These are phyloP conservation scores for Zonitis immaculata DNA, from an alignment of 2,888 invertebrate genomes.

Conservation along the genomic window DNA sequence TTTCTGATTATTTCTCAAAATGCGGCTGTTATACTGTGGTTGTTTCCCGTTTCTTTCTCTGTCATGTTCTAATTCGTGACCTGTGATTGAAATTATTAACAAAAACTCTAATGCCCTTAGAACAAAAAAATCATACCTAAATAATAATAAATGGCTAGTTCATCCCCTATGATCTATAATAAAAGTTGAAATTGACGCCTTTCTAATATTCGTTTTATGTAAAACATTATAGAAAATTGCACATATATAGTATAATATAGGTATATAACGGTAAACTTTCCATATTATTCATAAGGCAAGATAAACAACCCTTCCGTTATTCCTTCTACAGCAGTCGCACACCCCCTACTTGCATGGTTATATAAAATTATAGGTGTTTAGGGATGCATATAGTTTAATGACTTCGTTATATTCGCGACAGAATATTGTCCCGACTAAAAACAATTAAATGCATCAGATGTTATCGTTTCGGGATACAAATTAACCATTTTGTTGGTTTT, in stretches of 20 bases:
- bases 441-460: slow-evolving; percentile 33
- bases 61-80: too few relatives aligned
- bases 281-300: slow-evolving; percentile 20
- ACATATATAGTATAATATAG: not conserved
- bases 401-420: slow-evolving; percentile 32
- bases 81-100: too few relatives aligned
- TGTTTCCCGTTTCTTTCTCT: too few relatives aligned
- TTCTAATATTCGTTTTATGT: not conserved
- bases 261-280: slow-evolving; percentile 10
- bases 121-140: too few relatives aligned
- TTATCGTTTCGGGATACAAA: too few relatives aligned
- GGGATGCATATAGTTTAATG: slow-evolving; percentile 36
- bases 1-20: too few relatives aligned
- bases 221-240: not conserved
- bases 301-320: slow-evolving; percentile 15
- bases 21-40: too few relatives aligned
- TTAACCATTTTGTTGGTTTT: too few relatives aligned
- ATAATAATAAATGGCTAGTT: too few relatives aligned
- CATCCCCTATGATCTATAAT: too few relatives aligned
- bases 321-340: not conserved
- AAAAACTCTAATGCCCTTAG: too few relatives aligned
- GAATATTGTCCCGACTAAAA: slow-evolving; percentile 28
- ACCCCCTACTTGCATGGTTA: not conserved
- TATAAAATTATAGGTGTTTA: slow-evolving; percentile 28
- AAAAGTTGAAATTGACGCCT: too few relatives aligned